Evolutionary conservation across 1,140 invertebrate genomes (phyloP).

Genomic region (Euura lappo): DNA sequence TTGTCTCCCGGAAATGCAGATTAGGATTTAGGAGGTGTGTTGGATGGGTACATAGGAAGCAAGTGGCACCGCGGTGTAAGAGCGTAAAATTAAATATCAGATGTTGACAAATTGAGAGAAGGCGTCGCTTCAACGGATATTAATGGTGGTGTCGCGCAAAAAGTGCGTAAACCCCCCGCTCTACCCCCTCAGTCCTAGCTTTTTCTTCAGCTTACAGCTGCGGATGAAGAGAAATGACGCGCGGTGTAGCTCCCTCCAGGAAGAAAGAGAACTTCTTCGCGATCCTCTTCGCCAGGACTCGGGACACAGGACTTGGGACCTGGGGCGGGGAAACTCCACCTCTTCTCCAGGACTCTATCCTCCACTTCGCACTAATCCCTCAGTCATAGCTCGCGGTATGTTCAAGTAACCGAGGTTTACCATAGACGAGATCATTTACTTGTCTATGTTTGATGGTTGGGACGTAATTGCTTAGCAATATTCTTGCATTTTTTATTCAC

Average conservation of each 20-base stretch:
- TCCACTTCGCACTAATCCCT: too few relatives aligned
- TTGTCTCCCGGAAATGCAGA: too few relatives aligned
- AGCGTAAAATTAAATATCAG: constrained; percentile 62
- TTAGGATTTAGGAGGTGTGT: too few relatives aligned
- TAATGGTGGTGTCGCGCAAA: constrained; percentile 57
- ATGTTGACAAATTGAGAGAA: constrained; percentile 62
- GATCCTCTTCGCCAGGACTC: neutral
- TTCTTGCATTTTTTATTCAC: neutral
- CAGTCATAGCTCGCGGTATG: too few relatives aligned
- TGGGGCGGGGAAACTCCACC: neutral
- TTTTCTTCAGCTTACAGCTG: constrained; percentile 49
- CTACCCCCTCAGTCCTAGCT: constrained; percentile 22
- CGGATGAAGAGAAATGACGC: constrained; percentile 60
- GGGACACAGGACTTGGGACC: neutral
- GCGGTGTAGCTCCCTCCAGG: constrained; percentile 30
- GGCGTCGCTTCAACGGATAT: constrained; percentile 61
- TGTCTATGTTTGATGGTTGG: too few relatives aligned
- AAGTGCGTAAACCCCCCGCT: constrained; percentile 44
- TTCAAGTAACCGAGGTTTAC: constrained; percentile 3
- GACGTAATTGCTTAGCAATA: too few relatives aligned
- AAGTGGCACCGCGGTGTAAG: constrained; percentile 37
- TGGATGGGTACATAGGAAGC: neutral
- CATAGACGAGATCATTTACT: neutral
- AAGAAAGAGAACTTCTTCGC: constrained; percentile 8
- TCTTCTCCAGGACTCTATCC: too few relatives aligned